Percentiles rank a stretch among this genome's conserved stretches.
These are phyloP conservation scores for Coturnix japonica DNA, from an alignment of 2,113 vertebrate species.

Conservation along the genomic window DNA sequence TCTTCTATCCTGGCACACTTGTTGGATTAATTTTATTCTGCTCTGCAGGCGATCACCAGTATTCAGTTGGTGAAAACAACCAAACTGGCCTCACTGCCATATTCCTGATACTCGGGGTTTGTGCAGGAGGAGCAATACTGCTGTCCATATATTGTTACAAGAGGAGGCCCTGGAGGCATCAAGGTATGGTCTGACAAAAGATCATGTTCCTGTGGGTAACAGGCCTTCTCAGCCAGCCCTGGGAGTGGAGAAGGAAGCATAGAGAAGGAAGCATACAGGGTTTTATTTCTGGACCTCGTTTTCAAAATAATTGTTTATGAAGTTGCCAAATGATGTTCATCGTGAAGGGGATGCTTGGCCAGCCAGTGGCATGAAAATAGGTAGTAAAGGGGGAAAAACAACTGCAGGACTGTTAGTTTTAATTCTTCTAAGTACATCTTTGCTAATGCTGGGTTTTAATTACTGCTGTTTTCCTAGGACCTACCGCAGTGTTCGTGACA, in stretches of 20 bases:
- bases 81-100: fast-evolving
- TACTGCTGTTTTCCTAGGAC: background rate
- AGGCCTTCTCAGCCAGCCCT: background rate
- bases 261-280: background rate
- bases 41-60: background rate
- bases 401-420: background rate
- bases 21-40: background rate
- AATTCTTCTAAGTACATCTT: background rate
- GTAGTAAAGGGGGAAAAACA: background rate
- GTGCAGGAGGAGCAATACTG: background rate
- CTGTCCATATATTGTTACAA: fast-evolving
- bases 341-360: background rate
- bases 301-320: background rate
- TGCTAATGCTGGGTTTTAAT: background rate
- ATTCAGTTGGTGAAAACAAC: fast-evolving
- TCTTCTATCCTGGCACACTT: background rate
- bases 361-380: background rate
- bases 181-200: background rate
- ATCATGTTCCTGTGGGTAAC: no score
- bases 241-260: background rate
- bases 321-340: background rate
- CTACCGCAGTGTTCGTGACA: fast-evolving
- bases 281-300: background rate
- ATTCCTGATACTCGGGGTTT: fast-evolving
- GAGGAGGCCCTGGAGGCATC: fast-evolving